These are phyloP conservation scores for Melanocharis versteri DNA, from an alignment of 2,113 vertebrate species.

Conservation along the genomic window DNA sequence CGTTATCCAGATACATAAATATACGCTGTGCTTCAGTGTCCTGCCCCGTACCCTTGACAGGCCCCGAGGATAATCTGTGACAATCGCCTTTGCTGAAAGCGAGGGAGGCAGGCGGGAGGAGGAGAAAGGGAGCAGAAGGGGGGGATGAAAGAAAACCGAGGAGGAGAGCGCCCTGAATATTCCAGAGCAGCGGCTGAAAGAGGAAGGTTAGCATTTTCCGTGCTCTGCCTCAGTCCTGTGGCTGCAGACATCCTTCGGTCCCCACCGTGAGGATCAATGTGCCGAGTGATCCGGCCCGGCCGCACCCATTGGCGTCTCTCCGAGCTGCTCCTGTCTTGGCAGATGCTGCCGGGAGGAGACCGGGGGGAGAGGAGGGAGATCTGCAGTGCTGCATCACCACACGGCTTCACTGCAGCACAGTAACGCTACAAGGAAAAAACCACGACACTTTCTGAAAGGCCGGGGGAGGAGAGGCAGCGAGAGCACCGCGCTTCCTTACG, in stretches of 20 bases:
- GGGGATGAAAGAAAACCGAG: not conserved
- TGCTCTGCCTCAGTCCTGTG: not conserved
- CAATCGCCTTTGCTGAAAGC: slow-evolving; percentile 16
- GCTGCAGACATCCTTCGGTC: not conserved
- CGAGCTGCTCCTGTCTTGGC: slow-evolving; percentile 46
- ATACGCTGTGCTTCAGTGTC: not conserved
- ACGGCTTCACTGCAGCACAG: slow-evolving; percentile 34
- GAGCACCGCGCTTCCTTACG: accelerated
- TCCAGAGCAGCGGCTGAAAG: not conserved
- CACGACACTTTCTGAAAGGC: not conserved
- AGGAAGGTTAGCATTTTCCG: not conserved
- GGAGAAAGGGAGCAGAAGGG: not conserved
- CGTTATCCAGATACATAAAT: not conserved
- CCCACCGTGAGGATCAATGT: slow-evolving; percentile 5
- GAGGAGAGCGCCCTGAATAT: not conserved
- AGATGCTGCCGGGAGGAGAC: slow-evolving; percentile 18
- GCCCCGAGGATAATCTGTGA: not conserved
- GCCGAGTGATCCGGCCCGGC: not conserved
- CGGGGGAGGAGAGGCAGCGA: not conserved
- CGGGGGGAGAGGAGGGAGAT: slow-evolving; percentile 10
- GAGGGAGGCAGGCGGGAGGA: not conserved
- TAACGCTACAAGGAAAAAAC: not conserved
- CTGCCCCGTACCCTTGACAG: not conserved
- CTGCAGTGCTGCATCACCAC: slow-evolving; percentile 58
- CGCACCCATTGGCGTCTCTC: slow-evolving; percentile 42